phyloP scores from a whole-genome alignment of 2,888 invertebrate genomes.

The Eugnorisma glareosa region DNA sequence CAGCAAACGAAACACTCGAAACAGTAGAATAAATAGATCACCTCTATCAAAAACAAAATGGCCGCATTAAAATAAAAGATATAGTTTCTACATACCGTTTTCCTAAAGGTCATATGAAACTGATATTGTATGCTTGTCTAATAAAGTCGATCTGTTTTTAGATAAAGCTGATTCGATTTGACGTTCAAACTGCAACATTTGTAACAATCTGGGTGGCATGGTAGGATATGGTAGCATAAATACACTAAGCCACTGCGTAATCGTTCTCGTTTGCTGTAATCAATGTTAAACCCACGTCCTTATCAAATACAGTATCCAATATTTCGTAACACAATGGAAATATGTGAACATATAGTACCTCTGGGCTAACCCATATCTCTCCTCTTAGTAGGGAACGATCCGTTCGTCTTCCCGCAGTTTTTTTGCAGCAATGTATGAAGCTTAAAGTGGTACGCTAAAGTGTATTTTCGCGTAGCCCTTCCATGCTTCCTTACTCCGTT shows the following conservation, averaged over 20 bases:
- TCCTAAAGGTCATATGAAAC: slow-evolving; percentile 34
- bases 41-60: slow-evolving; percentile 22
- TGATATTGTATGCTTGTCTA: slow-evolving; percentile 17
- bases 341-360: not conserved
- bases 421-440: not conserved
- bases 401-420: not conserved
- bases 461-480: not conserved
- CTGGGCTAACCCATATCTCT: not conserved
- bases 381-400: not conserved
- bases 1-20: not conserved
- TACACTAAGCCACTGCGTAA: not conserved
- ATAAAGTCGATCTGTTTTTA: slow-evolving; percentile 33
- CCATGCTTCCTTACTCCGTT: not conserved
- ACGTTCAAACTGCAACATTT: slow-evolving; percentile 15
- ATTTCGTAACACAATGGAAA: not conserved
- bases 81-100: not conserved
- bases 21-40: not conserved
- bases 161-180: slow-evolving; percentile 34
- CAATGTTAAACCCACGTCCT: not conserved
- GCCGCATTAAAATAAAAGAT: slow-evolving; percentile 4
- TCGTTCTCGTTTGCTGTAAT: not conserved
- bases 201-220: slow-evolving; percentile 5
- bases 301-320: not conserved
- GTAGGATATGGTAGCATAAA: slow-evolving; percentile 5
- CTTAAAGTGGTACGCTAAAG: not conserved